Conservation (phyloP, 2,888 invertebrate species). For the Habroteleia sp. region DNA sequence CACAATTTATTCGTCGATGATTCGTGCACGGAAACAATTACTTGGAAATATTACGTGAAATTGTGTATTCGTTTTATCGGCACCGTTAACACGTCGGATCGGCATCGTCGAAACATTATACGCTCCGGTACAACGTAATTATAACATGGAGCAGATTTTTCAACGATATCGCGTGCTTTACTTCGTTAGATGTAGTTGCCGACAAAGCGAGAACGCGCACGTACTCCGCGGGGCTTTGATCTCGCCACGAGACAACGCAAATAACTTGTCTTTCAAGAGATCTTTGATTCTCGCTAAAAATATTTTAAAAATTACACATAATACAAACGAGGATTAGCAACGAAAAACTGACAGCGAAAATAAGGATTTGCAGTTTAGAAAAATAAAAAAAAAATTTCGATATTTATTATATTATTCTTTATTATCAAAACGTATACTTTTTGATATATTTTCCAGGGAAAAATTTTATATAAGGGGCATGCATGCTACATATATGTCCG, state of each 20-base stretch:
- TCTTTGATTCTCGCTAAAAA: constrained; percentile 33
- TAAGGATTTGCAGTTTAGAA: no score
- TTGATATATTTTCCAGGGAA: no score
- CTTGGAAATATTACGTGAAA: constrained; percentile 11
- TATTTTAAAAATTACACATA: no score
- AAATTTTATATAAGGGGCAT: no score
- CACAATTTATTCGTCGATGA: constrained; percentile 1
- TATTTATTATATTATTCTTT: no score
- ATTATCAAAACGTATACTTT: no score
- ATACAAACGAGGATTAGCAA: no score
- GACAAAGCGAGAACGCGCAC: constrained; percentile 28
- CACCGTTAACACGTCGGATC: neutral
- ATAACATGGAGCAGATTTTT: constrained; percentile 41
- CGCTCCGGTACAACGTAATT: constrained; percentile 23
- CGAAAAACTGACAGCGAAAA: neutral
- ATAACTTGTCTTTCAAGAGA: constrained; percentile 23
- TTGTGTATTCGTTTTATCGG: constrained; percentile 5
- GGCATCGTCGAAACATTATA: constrained; percentile 35
- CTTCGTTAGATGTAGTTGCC: constrained; percentile 34
- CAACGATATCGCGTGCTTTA: constrained; percentile 39
- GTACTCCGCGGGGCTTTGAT: constrained; percentile 30
- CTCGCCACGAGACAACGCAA: constrained; percentile 31
- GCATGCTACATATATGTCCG: no score
- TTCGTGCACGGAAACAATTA: constrained; percentile 22
- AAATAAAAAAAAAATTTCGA: no score